Percentiles rank a stretch among this genome's conserved stretches.
phyloP scores from a whole-genome alignment of 2,113 vertebrate genomes.

The Elaphurus davidianus region DNA sequence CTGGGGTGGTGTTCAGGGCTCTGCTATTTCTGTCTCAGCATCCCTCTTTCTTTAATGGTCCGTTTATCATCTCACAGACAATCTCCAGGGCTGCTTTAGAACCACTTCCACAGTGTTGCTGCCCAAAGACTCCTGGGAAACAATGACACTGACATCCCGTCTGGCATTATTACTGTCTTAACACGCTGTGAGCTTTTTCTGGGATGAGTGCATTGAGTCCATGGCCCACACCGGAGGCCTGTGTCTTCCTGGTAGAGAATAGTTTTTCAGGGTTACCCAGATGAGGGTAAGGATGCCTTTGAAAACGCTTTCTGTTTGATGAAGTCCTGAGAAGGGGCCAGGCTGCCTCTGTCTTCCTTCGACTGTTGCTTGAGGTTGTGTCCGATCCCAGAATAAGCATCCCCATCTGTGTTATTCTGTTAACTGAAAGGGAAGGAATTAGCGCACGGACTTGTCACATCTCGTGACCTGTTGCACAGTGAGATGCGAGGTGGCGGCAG shows the following conservation, averaged over 20 bases:
- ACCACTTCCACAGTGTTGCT: background rate
- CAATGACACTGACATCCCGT: background rate
- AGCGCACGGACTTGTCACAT: conserved; percentile 81
- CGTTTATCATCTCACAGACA: background rate
- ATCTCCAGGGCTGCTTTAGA: background rate
- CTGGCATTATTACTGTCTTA: background rate
- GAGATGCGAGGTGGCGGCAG: conserved; percentile 74
- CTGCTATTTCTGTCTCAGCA: background rate
- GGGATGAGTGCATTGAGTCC: background rate
- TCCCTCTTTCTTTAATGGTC: background rate
- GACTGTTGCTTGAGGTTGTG: conserved; percentile 12
- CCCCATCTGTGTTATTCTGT: conserved; percentile 86
- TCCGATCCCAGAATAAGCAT: conserved; percentile 77
- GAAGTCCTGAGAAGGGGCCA: conserved; percentile 18
- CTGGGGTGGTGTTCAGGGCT: background rate
- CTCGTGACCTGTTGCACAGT: conserved; percentile 79
- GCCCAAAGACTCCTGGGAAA: background rate
- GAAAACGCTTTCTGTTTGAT: conserved; percentile 20
- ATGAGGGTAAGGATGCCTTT: background rate
- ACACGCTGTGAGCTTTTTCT: background rate
- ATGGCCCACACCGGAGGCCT: background rate
- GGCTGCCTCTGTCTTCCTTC: conserved; percentile 55
- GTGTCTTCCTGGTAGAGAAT: background rate
- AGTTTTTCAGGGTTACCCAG: background rate
- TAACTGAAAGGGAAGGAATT: conserved; percentile 82